Evolutionary conservation across 1,140 invertebrate genomes (phyloP), one percentile per base, ranked within the genome.

Genomic region (Lordiphosa stackelbergi): DNA sequence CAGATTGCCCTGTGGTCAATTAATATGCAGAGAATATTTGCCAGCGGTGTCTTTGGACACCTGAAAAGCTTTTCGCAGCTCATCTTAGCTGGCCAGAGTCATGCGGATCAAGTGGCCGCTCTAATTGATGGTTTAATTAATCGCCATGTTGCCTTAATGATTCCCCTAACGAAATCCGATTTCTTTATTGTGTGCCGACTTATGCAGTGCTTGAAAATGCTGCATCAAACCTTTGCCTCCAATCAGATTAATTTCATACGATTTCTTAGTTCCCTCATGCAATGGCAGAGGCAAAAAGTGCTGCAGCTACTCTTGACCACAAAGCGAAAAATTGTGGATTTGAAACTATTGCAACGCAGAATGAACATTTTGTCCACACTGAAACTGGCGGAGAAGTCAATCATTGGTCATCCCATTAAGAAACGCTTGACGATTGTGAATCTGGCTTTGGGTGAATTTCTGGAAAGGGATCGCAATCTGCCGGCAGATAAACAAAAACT

Each of bases 271-370:
- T 60, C 63, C 7, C 41, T 74, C 5, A 19, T 65, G 4, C 79
- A 78, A 31, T 81, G 69, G 79, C 73, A 85, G 31, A 78, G 51
- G 41, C 71, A 75, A 35, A 77, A 71, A 16, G 57, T 85, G 1
- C 48, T 73, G 69, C 86, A 75, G 48, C 61, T 43, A 73, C 88
- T 71, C 65, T 90, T 47, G 28, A 19, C 85, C 88, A 75, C 88
- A 84, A 58, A 86, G 87, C 72, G 79, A 96, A 41, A 85, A 95
- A 69, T 81, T 7, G 41, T 59, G 0, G 77, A 75, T 6, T 6
- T 83, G 0, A 81, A 81, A 37, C 11, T 72, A 11, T 55, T 83
- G 59, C 66, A 71, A 10, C 58, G 47, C 7, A 81, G 75, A 31
- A 60, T 83, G 8, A 68, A 49, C 19, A 55, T 81, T n/a, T 12